Base-by-base conservation (phyloP, 2,888 invertebrate species). In the Cistogaster globosa region DNA sequence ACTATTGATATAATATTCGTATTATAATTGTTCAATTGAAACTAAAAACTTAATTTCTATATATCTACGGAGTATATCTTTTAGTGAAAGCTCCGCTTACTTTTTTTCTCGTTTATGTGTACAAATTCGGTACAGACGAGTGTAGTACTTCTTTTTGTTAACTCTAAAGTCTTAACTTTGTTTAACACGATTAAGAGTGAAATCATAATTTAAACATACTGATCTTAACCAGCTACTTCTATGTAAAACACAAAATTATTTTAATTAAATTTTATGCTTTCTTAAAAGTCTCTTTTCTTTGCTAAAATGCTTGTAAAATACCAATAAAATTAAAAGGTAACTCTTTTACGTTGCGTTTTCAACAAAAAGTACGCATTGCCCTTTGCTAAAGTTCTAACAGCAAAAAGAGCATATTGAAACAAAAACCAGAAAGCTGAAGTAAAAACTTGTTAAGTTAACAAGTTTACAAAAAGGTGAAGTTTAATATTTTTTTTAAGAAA, bases 401-500 rank as follows among this genome's bases (percentile, higher is more conserved):
- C 48, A 45, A 81, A 74, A 81, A 62, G 80, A 81, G 60, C 80
- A 75, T 42, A n/a, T 81, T 69, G 18, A 16, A 20, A 16, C 22
- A 63, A 55, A 75, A 42, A 75, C 6, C 6, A 53, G 55, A 48
- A 75, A 32, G 68, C 22, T 53, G 2, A 12, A 68, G 16, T 32
- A 57, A 71, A 76, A 82, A 71, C 42, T 65, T 76, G 76, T 82
- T 82, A 71, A 82, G 71, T 82, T 82, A 58, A 67, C 53, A 65
- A 82, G 71, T 71, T 32, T 36, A 58, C 38, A 58, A 71, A 62
- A 63, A 65, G 65, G 51, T 58, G 12, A 69, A 58, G 14, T 36
- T 22, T 57, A 67, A 0, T 68, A 38, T 26, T 68, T 18, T 26
- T 67, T 14, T n/a, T 48, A 65, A 55, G 55, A 38, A 71, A 51